Percentiles rank a stretch among this genome's conserved stretches.
Evolutionary conservation across 2,113 vertebrate genomes (phyloP).

Genomic region (Verasper variegatus): DNA sequence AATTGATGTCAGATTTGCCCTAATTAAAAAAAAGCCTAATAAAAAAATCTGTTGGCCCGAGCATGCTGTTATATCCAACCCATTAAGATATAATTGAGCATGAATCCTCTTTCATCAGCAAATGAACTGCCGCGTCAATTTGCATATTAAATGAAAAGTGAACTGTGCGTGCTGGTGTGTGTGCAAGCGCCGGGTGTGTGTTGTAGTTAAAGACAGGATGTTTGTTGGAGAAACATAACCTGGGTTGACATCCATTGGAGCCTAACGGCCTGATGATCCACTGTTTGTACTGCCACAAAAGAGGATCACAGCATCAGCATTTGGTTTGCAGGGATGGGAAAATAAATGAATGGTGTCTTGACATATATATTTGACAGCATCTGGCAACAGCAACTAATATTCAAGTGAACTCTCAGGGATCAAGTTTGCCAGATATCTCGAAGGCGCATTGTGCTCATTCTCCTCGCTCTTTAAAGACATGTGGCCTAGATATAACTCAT

Average conservation of each 20-base stretch:
- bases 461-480: background rate
- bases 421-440: conserved; percentile 25
- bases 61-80: conserved; percentile 59
- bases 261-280: conserved; percentile 57
- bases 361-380: conserved; percentile 30
- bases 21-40: conserved; percentile 54
- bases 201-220: conserved; percentile 55
- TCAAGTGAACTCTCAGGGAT: conserved; percentile 27
- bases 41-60: conserved; percentile 54
- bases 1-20: conserved; percentile 64
- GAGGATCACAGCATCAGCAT: conserved; percentile 36
- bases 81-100: conserved; percentile 76
- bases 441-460: conserved; percentile 4
- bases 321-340: conserved; percentile 7
- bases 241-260: conserved; percentile 53
- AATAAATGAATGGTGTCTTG: conserved; percentile 25
- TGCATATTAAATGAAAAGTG: conserved; percentile 73
- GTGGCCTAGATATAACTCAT: background rate
- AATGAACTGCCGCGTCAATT: conserved; percentile 74
- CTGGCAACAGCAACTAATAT: conserved; percentile 36
- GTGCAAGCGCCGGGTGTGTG: conserved; percentile 22
- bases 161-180: conserved; percentile 25
- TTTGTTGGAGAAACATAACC: conserved; percentile 57
- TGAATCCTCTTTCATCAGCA: conserved; percentile 77
- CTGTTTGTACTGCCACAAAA: conserved; percentile 50